Evolutionary conservation across 2,113 vertebrate species (phyloP).

Genomic region (Tonatia bakeri): DNA sequence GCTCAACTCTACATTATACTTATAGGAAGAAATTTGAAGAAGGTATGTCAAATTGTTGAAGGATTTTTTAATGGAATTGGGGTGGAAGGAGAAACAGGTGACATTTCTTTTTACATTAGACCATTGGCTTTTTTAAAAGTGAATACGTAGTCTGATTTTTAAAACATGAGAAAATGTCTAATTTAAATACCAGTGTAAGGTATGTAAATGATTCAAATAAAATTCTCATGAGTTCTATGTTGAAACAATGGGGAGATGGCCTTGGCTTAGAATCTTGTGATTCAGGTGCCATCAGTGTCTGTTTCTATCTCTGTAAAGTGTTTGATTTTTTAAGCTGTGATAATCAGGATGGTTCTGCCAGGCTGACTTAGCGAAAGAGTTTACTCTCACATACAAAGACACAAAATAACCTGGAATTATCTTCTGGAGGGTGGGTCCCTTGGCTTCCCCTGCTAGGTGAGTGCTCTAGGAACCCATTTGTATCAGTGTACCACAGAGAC

Average conservation of each 20-base stretch:
- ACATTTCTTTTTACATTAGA: neutral
- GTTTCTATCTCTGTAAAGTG: neutral
- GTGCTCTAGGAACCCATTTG: too few relatives aligned
- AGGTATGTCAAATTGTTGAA: neutral
- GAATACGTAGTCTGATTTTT: neutral
- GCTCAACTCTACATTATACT: neutral
- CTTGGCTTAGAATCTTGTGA: constrained; percentile 29
- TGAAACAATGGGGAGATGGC: neutral
- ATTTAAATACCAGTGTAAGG: constrained; percentile 5
- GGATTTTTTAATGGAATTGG: constrained; percentile 4
- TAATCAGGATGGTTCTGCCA: neutral
- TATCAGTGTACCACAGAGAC: too few relatives aligned
- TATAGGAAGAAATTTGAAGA: neutral
- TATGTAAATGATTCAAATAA: neutral
- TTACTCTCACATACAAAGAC: neutral
- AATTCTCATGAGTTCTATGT: neutral
- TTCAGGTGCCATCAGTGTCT: neutral
- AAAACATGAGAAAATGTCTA: neutral
- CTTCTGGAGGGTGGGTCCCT: too few relatives aligned
- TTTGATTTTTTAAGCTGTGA: constrained; percentile 13
- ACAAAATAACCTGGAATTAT: too few relatives aligned
- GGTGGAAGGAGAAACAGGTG: neutral
- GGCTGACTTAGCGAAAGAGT: neutral
- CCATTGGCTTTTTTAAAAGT: neutral
- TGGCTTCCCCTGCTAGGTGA: too few relatives aligned